Base-by-base conservation (phyloP, 2,888 invertebrate genomes). In the Malthinus seriepunctatus region DNA sequence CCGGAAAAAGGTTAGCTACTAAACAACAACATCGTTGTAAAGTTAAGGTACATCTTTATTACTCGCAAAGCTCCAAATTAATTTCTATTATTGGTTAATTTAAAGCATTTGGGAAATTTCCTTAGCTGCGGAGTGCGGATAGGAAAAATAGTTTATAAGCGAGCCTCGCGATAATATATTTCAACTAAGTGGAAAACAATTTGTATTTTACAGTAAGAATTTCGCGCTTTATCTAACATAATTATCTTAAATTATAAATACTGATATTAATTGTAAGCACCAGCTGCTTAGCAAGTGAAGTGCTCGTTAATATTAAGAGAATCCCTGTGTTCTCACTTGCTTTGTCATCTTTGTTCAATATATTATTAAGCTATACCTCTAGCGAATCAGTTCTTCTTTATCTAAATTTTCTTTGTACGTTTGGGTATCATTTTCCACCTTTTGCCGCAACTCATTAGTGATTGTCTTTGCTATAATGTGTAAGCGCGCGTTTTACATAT, bases 191-290 rank as follows among this genome's bases (percentile, higher is more conserved):
- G 44, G 23, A 31, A 42, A 32, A 47, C 34, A 42, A 34, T 10
- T 45, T 34, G 10, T 31, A 45, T 52, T 45, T 35, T 52, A 47
- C 37, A 38, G 47, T 47, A 37, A n/a, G 47, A 52, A 46, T 44
- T 54, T 48, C 48, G 14, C 33, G 38, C 47, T 49, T 55, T 55
- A 55, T 55, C 55, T 49, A 55, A 55, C 47, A 55, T 47, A 53
- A 53, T 53, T 53, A 55, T 55, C 55, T n/a, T 31, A 33, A 48
- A 55, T 49, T 55, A 55, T 55, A 55, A 55, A 55, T 55, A 55
- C 55, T 23, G 55, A 55, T 55, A 55, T 49, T 55, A 55, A 55
- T 55, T 55, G 55, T 49, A 39, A 55, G 44, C 55, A 47, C 48
- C 55, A 55, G 55, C 48, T 55, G 55, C 32, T 55, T 48, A 48